Percentiles rank a stretch among this genome's conserved stretches.
Evolutionary conservation across 64 coral and sea anemone genomes (phyloP).

Genomic region (Anthopleura sola): DNA sequence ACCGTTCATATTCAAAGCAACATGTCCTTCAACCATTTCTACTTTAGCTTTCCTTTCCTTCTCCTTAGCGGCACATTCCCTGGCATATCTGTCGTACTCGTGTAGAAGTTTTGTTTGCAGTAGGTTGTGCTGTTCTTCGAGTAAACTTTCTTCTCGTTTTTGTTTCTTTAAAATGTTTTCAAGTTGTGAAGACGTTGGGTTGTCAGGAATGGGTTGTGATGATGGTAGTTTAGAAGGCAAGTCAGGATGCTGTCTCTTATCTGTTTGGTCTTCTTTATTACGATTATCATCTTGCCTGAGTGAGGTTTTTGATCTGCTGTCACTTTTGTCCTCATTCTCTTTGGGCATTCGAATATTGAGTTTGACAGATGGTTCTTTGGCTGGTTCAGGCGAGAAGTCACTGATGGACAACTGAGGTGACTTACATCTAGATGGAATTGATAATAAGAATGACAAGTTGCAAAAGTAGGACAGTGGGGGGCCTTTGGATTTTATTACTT

Average conservation of each 20-base stretch:
- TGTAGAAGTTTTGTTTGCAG: conserved; percentile 68
- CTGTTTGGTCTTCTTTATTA: neutral
- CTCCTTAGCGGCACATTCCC: conserved; percentile 31
- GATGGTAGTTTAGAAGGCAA: neutral
- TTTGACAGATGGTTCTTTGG: conserved; percentile 55
- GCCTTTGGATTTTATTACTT: neutral
- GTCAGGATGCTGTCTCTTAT: neutral
- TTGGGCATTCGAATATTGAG: conserved; percentile 11
- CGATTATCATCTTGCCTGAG: conserved; percentile 1
- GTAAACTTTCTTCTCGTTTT: conserved; percentile 52
- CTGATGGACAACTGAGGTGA: conserved; percentile 58
- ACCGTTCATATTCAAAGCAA: conserved; percentile 26
- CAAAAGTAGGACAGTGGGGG: neutral
- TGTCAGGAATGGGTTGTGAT: conserved; percentile 4
- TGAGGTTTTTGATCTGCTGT: conserved; percentile 4
- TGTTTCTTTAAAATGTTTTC: conserved; percentile 65
- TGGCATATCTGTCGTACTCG: conserved; percentile 67
- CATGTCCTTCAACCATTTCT: conserved; percentile 58
- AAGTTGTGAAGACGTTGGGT: conserved; percentile 29
- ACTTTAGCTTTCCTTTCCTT: conserved; percentile 47
- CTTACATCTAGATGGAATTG: conserved; percentile 3
- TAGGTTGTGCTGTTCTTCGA: conserved; percentile 76
- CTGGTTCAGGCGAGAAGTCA: conserved; percentile 44
- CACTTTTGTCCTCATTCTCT: conserved; percentile 22
- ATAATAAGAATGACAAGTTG: conserved; percentile 2